Base-by-base conservation (phyloP, 2,113 vertebrate species). In the Lagopus muta region DNA sequence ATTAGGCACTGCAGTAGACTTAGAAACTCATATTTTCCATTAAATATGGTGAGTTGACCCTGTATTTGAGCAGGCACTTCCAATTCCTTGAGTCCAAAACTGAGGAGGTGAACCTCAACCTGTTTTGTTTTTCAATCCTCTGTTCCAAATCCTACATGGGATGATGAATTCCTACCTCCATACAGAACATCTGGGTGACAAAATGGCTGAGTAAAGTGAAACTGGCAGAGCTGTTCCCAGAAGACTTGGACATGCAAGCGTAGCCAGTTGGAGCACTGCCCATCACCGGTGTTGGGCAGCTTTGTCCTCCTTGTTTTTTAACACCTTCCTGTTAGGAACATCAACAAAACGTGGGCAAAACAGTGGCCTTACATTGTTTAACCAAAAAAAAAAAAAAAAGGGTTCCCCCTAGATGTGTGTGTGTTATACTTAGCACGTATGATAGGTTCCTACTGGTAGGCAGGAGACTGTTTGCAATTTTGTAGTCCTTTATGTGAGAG, bases 171-270 rank as follows among this genome's bases (percentile, higher is more conserved):
- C 43, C 52, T 83, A 57, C 71, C 28, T 88, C 57, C 0, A 1
- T 34, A 13, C 0, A 2, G 36, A 47, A 48, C 85, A 34, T 67
- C 57, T 12, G 70, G 22, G 7, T 6, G 11, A 15, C 11, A 5
- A 0, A 7, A 34, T 3, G 62, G 30, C 34, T 16, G 20, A 34
- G 38, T 45, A 34, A 38, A 0, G 6, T 69, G 66, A 6, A 82
- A 45, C 24, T 27, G 32, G 7, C 2, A 1, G 4, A 8, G n/a
- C 45, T 55, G 32, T 25, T 58, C 28, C 61, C 47, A 61, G 19
- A 28, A 85, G 73, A 76, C 21, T 24, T 0, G n/a, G 54, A 34
- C 24, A 30, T 0, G 2, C 8, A 34, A 14, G 34, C 1, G 0
- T 71, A 80, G 47, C 67, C 58, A 54, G 13, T 21, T 57, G 43